Evolutionary conservation across 2,113 vertebrate species (phyloP).

Genomic region (Stigmatopora argus): DNA sequence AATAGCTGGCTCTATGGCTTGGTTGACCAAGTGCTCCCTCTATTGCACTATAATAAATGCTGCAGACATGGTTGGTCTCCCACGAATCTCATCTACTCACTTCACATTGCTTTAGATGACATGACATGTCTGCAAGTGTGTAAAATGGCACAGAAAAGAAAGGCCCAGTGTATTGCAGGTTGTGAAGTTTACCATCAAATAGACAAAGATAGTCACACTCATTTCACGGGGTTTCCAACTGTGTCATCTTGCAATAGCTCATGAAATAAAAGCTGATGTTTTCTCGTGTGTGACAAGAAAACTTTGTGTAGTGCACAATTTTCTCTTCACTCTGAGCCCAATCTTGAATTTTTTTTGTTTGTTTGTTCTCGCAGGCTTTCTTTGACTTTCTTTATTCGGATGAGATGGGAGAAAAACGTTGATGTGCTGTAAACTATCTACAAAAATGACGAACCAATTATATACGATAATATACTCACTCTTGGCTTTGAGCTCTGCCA

Average conservation of each 20-base stretch:
- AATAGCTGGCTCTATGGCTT: background rate
- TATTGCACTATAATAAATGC: conserved; percentile 7
- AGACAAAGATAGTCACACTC: background rate
- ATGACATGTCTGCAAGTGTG: background rate
- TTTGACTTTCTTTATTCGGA: background rate
- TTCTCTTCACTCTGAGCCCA: background rate
- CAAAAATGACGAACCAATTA: background rate
- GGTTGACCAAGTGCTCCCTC: conserved; percentile 17
- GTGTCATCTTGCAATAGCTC: conserved; percentile 6
- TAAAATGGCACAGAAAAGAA: background rate
- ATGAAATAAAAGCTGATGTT: background rate
- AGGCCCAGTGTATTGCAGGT: background rate
- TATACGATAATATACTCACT: too few relatives aligned
- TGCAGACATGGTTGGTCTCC: conserved; percentile 3
- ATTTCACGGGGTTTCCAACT: background rate
- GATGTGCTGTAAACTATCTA: background rate
- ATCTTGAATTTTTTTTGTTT: background rate
- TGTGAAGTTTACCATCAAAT: background rate
- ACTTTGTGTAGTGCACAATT: background rate
- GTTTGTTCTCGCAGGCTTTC: background rate
- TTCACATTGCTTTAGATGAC: background rate
- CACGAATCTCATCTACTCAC: background rate
- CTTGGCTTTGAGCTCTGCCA: too few relatives aligned
- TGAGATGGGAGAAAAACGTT: background rate
- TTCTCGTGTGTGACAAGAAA: conserved; percentile 10